These are phyloP conservation scores for Drosophila siamana DNA, from an alignment of 2,888 invertebrate genomes.

Conservation along the genomic window DNA sequence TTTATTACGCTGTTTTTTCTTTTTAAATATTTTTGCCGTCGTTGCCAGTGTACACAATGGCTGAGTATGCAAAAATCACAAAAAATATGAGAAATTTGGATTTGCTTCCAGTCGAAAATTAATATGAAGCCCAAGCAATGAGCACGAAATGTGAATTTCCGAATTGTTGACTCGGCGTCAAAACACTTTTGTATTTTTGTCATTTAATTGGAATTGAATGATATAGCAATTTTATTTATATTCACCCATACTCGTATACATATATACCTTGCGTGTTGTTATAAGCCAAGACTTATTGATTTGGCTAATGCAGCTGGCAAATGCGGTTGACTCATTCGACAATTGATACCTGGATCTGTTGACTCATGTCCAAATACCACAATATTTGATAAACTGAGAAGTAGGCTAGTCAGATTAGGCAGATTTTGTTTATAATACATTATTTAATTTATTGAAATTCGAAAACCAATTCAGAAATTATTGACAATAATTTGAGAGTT, in stretches of 20 bases:
- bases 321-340: conserved; percentile 55
- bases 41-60: conserved; percentile 42
- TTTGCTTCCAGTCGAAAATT: conserved; percentile 49
- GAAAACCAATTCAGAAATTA: too few species aligned
- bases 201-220: conserved; percentile 79
- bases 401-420: not conserved
- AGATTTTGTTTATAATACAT: not conserved
- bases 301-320: conserved; percentile 51
- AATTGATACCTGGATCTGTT: conserved; percentile 1
- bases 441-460: too few species aligned
- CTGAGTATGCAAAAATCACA: conserved; percentile 56
- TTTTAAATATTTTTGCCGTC: conserved; percentile 33
- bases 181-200: conserved; percentile 73
- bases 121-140: conserved; percentile 62
- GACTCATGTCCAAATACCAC: not conserved
- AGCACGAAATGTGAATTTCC: conserved; percentile 67
- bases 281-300: conserved; percentile 51
- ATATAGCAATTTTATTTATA: conserved; percentile 60
- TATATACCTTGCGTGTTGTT: conserved; percentile 18
- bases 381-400: conserved; percentile 8
- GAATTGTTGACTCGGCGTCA: conserved; percentile 74
- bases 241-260: too few species aligned
- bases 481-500: too few species aligned
- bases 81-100: conserved; percentile 28
- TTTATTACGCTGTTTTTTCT: conserved; percentile 45